Percentiles rank a stretch among this genome's conserved stretches.
These are phyloP conservation scores for Listronotus oregonensis DNA, from an alignment of 1,140 invertebrate species.

Conservation along the genomic window DNA sequence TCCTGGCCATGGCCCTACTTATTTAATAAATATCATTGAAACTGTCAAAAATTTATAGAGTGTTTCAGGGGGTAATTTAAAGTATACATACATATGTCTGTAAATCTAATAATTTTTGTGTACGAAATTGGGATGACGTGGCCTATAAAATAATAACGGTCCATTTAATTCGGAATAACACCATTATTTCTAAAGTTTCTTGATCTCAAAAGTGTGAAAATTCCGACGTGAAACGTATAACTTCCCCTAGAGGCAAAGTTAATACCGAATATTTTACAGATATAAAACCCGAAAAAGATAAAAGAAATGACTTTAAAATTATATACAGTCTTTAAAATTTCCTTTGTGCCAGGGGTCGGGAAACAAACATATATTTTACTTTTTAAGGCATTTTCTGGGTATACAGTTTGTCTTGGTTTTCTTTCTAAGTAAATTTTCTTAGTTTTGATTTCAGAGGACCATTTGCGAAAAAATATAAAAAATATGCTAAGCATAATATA, in stretches of 20 bases:
- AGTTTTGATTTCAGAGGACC: no score
- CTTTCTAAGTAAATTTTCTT: no score
- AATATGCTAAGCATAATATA: no score
- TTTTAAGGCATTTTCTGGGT: constrained; percentile 1
- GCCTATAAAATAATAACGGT: constrained; percentile 29
- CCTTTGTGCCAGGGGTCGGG: constrained; percentile 17
- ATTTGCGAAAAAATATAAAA: no score
- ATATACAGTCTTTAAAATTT: constrained; percentile 34
- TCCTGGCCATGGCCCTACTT: no score
- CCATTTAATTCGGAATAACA: constrained; percentile 42
- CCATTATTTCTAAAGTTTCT: constrained; percentile 40
- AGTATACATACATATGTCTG: no score
- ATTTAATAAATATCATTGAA: no score
- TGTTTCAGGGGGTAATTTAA: no score
- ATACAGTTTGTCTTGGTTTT: no score
- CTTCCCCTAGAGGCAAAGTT: constrained; percentile 37
- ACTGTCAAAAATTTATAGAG: no score
- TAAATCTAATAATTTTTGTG: no score
- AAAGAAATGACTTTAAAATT: constrained; percentile 34
- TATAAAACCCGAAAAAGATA: constrained; percentile 33
- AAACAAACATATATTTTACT: constrained; percentile 27
- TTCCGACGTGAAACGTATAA: constrained; percentile 28
- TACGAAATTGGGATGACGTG: background rate
- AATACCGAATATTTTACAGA: constrained; percentile 44
- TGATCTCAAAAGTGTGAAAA: constrained; percentile 40